Evolutionary conservation across 2,797 vertebrate species (phyloP), one percentile per base, ranked within the genome.

Genomic region (Coreius guichenoti): DNA sequence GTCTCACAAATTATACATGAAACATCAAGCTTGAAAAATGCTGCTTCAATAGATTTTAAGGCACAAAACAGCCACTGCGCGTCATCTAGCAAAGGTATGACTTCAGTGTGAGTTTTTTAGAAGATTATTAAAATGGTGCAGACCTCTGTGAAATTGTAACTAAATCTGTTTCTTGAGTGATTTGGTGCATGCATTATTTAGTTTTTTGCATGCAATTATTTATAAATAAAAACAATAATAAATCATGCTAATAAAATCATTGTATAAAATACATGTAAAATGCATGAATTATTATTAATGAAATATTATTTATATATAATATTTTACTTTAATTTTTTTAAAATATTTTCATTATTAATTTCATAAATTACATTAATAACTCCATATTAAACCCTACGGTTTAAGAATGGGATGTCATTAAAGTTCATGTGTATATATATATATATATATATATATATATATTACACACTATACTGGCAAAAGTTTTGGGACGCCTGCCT

Each of bases 21-120:
- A 91, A 91, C 83, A 81, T 88, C 26, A 89, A 83, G 81, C 90
- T 84, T 85, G 89, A 89, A 93, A 94, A 92, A 88, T 90, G 92
- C 92, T 82, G 84, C 92, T 92, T 94, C 90, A 86, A 84, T 87
- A 29, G 91, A 91, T 94, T 95, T 93, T 84, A 84, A 89, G 90
- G 86, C 65, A 56, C 90, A 90, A 90, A 70, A 29, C 47, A 49
- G 80, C 36, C 36, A 47, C 79, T 39, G 17, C 56, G 58, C 75
- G 72, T 88, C 72, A 67, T 86, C 39, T 67, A 58, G 61, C 14
- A 78, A 56, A 3, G 12, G 23, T 78, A 16, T 45, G 49, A 85
- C 67, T 73, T 86, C 47, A 26, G 21, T 68, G 47, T 72, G 21
- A 39, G 14, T 63, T 65, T 79, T 39, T 81, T 84, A 78, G 56